Conservation (phyloP, 2,888 invertebrate species). For the Xanthorhoe designata region DNA sequence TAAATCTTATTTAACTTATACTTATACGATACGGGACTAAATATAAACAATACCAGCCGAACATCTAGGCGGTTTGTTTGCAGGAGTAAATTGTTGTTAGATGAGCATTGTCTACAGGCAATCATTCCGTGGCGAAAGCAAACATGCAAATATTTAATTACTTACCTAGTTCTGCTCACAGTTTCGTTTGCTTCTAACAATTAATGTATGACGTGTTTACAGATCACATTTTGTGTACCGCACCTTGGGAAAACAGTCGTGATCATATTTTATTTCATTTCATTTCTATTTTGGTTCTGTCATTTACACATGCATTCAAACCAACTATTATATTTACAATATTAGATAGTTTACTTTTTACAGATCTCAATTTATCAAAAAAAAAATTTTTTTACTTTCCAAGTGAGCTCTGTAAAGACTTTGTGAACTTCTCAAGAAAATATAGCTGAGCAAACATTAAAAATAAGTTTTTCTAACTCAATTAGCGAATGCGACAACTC, state of each 20-base stretch:
- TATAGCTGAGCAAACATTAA: slow-evolving; percentile 36
- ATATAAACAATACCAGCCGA: slow-evolving; percentile 46
- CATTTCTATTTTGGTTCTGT: too few relatives aligned
- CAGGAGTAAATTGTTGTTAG: slow-evolving; percentile 51
- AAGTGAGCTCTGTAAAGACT: background rate
- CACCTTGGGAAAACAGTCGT: too few relatives aligned
- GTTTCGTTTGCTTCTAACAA: too few relatives aligned
- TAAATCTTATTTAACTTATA: too few relatives aligned
- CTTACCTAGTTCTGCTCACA: too few relatives aligned
- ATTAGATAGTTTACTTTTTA: too few relatives aligned
- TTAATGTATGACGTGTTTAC: too few relatives aligned
- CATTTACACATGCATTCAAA: too few relatives aligned
- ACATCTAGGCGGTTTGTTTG: slow-evolving; percentile 53
- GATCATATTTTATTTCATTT: too few relatives aligned
- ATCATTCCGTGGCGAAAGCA: slow-evolving; percentile 43
- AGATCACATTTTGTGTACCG: too few relatives aligned
- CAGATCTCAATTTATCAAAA: too few relatives aligned
- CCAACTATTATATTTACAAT: too few relatives aligned
- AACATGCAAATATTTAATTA: slow-evolving; percentile 21
- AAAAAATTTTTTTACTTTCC: background rate
- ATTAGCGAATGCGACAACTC: slow-evolving; percentile 44
- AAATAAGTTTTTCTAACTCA: slow-evolving; percentile 44
- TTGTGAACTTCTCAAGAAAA: slow-evolving; percentile 23
- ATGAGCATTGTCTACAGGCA: slow-evolving; percentile 46
- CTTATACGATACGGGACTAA: slow-evolving; percentile 49